Percentiles rank a stretch among this genome's conserved stretches.
These are phyloP conservation scores for Scolopax bukidnonensis DNA, from an alignment of 2,797 vertebrate genomes.

Conservation along the genomic window DNA sequence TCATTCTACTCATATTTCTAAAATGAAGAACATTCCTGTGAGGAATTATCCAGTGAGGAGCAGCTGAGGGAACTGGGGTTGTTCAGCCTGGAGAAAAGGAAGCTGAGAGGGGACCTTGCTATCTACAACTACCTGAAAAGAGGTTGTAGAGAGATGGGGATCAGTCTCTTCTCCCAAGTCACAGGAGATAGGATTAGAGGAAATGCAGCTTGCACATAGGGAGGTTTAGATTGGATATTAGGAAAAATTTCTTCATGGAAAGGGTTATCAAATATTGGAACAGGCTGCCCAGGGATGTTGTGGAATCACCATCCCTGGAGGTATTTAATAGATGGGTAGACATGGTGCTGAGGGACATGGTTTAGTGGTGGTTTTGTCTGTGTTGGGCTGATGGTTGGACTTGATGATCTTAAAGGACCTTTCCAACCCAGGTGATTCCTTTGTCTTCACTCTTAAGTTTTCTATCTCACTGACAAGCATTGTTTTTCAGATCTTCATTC, in stretches of 20 bases:
- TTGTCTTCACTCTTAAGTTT: neutral
- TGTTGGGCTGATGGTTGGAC: neutral
- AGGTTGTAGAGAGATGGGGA: neutral
- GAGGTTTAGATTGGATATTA: neutral
- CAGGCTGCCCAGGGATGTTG: neutral
- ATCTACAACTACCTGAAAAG: neutral
- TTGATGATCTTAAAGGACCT: neutral
- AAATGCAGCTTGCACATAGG: neutral
- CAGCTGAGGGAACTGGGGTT: neutral
- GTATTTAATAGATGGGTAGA: neutral
- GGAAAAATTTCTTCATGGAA: neutral
- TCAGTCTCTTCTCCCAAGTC: neutral
- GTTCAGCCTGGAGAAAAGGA: neutral
- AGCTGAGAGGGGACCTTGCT: neutral
- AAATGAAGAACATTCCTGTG: neutral
- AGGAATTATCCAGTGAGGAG: neutral
- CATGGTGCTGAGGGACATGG: neutral
- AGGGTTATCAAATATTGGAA: neutral
- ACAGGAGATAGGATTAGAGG: neutral
- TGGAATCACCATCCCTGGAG: neutral
- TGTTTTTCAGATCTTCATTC: neutral
- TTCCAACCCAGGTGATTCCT: neutral
- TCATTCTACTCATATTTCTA: neutral
- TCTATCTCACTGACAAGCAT: neutral
- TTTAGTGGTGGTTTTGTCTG: neutral